Conservation (phyloP, 2,888 invertebrate species). For the Resseliella maxima region DNA sequence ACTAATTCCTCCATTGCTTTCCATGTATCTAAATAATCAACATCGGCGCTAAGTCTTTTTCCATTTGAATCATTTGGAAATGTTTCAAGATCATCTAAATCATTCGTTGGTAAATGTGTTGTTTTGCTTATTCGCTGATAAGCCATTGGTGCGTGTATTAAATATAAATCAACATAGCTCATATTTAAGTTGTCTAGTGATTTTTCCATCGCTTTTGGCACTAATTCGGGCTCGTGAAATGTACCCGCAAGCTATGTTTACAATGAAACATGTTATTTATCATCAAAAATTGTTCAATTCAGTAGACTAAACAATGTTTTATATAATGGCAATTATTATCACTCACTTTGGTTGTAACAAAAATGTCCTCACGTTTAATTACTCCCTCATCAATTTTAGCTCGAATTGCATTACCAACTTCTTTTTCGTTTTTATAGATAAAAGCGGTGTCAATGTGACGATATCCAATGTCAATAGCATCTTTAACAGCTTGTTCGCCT, state of each 20-base stretch:
- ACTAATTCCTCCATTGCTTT: conserved; percentile 77
- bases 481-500: conserved; percentile 32
- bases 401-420: conserved; percentile 8
- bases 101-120: conserved; percentile 61
- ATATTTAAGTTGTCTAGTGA: conserved; percentile 68
- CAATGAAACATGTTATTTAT: background rate
- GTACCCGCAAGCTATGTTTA: conserved; percentile 82
- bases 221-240: conserved; percentile 82
- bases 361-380: conserved; percentile 46
- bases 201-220: conserved; percentile 75
- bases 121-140: conserved; percentile 60
- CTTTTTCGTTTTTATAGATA: conserved; percentile 53
- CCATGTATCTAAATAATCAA: conserved; percentile 78
- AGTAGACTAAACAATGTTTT: too few relatives aligned
- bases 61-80: conserved; percentile 74
- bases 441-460: conserved; percentile 66
- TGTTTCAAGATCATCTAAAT: conserved; percentile 70
- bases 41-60: conserved; percentile 67
- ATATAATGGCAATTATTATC: too few relatives aligned
- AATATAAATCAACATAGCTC: conserved; percentile 64
- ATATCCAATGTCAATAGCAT: conserved; percentile 48
- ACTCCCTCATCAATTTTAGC: conserved; percentile 7
- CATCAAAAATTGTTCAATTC: too few relatives aligned
- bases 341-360: conserved; percentile 19
- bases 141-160: conserved; percentile 67